Evolutionary conservation across 2,888 invertebrate genomes (phyloP).

Genomic region (Panorpa germanica): DNA sequence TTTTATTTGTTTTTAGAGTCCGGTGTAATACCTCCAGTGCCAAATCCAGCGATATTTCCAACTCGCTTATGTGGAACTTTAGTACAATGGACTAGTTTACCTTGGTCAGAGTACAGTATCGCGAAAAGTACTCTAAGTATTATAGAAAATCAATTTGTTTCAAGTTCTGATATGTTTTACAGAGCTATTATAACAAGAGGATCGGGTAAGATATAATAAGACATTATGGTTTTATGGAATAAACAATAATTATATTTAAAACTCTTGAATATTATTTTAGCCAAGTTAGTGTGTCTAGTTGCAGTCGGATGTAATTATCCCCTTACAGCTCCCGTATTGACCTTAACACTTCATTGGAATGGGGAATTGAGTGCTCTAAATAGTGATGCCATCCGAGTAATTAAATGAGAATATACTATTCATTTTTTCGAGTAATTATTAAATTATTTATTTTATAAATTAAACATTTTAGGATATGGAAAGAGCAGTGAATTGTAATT

Average conservation of each 20-base stretch:
- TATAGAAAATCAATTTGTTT: constrained; percentile 36
- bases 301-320: constrained; percentile 74
- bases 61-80: constrained; percentile 36
- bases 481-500: constrained; percentile 20
- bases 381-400: constrained; percentile 49
- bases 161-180: constrained; percentile 49
- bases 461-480: constrained; percentile 27
- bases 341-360: constrained; percentile 53
- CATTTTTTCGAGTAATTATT: constrained; percentile 2
- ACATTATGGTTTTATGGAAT: constrained; percentile 8
- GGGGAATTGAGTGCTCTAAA: constrained; percentile 41
- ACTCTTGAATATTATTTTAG: constrained; percentile 22
- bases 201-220: constrained; percentile 37
- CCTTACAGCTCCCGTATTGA: constrained; percentile 54
- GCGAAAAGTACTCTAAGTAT: constrained; percentile 30
- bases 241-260: constrained; percentile 6
- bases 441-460: constrained; percentile 7
- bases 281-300: constrained; percentile 57
- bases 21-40: constrained; percentile 19
- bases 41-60: constrained; percentile 22
- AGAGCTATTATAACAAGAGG: constrained; percentile 62
- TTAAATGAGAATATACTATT: constrained; percentile 11
- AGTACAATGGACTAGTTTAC: constrained; percentile 47
- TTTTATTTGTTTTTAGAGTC: constrained; percentile 19
- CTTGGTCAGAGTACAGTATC: constrained; percentile 45